phyloP scores from a whole-genome alignment of 2,113 vertebrate species.

The Chaenogobius annularis region DNA sequence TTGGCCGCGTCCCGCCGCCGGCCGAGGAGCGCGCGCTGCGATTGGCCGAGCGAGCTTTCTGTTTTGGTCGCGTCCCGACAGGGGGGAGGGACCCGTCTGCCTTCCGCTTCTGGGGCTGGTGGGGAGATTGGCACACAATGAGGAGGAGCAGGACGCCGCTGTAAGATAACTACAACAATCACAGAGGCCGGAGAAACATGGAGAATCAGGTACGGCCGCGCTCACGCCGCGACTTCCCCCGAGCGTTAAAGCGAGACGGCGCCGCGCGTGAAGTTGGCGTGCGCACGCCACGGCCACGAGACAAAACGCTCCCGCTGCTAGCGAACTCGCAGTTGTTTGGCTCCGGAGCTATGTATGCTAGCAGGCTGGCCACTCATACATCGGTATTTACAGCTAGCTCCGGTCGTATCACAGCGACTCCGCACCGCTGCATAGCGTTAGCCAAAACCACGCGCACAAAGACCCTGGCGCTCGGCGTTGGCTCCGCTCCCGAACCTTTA shows the following conservation, averaged over 20 bases:
- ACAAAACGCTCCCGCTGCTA: slow-evolving; percentile 65
- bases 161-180: slow-evolving; percentile 80
- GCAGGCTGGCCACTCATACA: slow-evolving; percentile 75
- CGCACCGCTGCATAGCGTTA: slow-evolving; percentile 45
- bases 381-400: slow-evolving; percentile 74
- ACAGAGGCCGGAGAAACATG: slow-evolving; percentile 80
- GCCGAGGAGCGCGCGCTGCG: slow-evolving; percentile 8
- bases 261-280: slow-evolving; percentile 42
- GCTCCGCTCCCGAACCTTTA: slow-evolving; percentile 19
- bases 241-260: slow-evolving; percentile 34
- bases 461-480: slow-evolving; percentile 33
- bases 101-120: slow-evolving; percentile 81
- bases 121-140: slow-evolving; percentile 83
- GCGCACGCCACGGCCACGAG: slow-evolving; percentile 55
- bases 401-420: slow-evolving; percentile 38
- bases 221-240: slow-evolving; percentile 46
- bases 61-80: slow-evolving; percentile 77
- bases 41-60: slow-evolving; percentile 79
- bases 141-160: slow-evolving; percentile 81
- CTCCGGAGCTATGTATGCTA: slow-evolving; percentile 70
- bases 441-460: slow-evolving; percentile 56
- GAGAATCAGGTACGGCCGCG: slow-evolving; percentile 86
- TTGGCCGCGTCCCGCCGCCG: slow-evolving; percentile 58
- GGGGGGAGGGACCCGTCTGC: slow-evolving; percentile 75
- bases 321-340: slow-evolving; percentile 74